Conservation (phyloP, 2,888 invertebrate species). For the Heliconius ethilla region DNA sequence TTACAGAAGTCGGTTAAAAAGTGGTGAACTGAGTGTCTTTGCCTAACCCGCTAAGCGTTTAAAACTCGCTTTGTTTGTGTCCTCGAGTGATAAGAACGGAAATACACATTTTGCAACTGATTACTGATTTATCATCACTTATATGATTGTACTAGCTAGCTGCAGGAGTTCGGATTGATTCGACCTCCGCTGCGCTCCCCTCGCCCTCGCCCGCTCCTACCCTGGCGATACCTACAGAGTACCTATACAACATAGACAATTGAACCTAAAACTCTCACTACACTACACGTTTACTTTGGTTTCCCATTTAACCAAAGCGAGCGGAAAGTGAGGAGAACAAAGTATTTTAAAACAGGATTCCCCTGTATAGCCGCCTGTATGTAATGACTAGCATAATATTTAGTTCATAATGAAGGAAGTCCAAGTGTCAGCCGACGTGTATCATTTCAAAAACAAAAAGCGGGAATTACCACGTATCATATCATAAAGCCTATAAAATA, state of each 20-base stretch:
- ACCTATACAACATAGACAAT: not conserved
- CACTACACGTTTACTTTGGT: slow-evolving; percentile 6
- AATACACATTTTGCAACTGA: not conserved
- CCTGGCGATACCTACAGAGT: slow-evolving; percentile 20
- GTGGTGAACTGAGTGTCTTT: not conserved
- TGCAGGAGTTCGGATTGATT: slow-evolving; percentile 50
- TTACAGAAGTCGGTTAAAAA: no score
- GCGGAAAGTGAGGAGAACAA: not conserved
- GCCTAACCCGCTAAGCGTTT: not conserved
- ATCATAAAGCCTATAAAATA: not conserved
- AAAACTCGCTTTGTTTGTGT: not conserved
- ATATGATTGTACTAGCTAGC: not conserved
- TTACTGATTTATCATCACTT: not conserved
- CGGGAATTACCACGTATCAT: not conserved
- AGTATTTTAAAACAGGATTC: not conserved
- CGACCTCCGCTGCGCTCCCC: slow-evolving; percentile 58
- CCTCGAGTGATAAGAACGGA: not conserved
- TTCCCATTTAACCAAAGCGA: not conserved
- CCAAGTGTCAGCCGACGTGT: not conserved
- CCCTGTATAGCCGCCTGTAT: not conserved
- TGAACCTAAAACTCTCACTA: not conserved
- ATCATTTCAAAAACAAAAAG: not conserved
- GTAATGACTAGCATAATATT: not conserved
- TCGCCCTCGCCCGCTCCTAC: slow-evolving; percentile 18
- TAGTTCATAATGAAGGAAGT: not conserved